phyloP scores from a whole-genome alignment of 2,888 invertebrate species.

The Syrista parreyssii region DNA sequence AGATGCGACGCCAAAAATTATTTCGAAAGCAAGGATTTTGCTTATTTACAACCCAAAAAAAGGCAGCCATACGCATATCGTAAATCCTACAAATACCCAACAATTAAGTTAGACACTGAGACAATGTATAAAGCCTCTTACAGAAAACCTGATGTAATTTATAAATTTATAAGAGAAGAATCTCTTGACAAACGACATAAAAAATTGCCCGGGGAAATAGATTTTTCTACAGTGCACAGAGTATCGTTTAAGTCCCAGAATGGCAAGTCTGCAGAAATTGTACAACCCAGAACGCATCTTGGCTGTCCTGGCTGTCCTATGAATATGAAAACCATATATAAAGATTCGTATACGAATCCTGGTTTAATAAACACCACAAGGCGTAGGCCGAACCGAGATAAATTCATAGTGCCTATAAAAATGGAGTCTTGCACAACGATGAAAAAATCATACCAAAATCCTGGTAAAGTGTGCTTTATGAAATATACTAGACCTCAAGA shows the following conservation, averaged over 20 bases:
- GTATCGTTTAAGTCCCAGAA: slow-evolving; percentile 31
- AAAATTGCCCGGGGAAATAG: slow-evolving; percentile 26
- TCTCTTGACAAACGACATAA: not conserved
- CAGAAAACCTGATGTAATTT: not conserved
- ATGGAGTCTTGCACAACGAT: slow-evolving; percentile 36
- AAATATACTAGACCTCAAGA: slow-evolving; percentile 12
- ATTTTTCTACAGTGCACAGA: slow-evolving; percentile 32
- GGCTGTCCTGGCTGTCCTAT: slow-evolving; percentile 27
- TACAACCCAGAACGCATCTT: slow-evolving; percentile 33
- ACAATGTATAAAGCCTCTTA: slow-evolving; percentile 36
- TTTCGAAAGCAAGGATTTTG: not conserved
- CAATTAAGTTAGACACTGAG: slow-evolving; percentile 23
- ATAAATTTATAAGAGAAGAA: too few relatives aligned
- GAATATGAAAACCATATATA: slow-evolving; percentile 32
- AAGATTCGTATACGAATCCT: slow-evolving; percentile 36
- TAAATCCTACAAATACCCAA: slow-evolving; percentile 13
- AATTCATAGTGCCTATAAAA: slow-evolving; percentile 21
- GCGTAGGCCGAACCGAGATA: slow-evolving; percentile 18
- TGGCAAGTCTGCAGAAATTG: slow-evolving; percentile 20
- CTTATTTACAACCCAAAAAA: not conserved
- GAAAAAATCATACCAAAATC: slow-evolving; percentile 36
- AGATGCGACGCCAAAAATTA: too few relatives aligned
- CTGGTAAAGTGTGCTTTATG: slow-evolving; percentile 5
- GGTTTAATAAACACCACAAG: slow-evolving; percentile 22
- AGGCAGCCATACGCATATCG: not conserved